Evolutionary conservation across 2,888 invertebrate genomes (phyloP), one percentile per base, ranked within the genome.

Genomic region (Synanthedon formicaeformis): DNA sequence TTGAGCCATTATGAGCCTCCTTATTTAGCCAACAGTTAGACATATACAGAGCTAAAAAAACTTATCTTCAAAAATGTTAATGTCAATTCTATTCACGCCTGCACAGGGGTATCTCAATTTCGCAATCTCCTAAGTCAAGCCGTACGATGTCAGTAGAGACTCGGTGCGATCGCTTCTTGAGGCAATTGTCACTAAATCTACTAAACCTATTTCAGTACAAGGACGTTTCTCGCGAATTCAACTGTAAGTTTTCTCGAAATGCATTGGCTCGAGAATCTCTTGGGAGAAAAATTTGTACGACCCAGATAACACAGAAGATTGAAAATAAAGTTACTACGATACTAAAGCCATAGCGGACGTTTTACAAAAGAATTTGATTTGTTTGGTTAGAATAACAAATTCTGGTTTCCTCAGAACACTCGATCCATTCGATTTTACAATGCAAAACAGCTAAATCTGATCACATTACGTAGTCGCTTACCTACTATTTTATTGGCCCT

Each of bases 301-400:
- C 45, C 45, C 45, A 45, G 45, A 45, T 45, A 34, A 45, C 45
- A 45, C 45, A 45, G 45, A 51, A 48, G 55, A 59, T 58, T 56
- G 57, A 58, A 64, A 64, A 61, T 62, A 59, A 57, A 60, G 57
- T 61, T 60, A 61, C 61, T 60, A 61, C 61, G 60, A 64, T 65
- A 60, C 60, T 53, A 64, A 59, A 53, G 58, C 52, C 56, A 55
- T 59, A 57, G 55, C 56, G 55, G 58, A 52, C 50, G 55, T 51
- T 50, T 56, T 58, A 64, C 69, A 66, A 65, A 65, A 60, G 57
- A 56, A 59, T 59, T 67, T 64, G 66, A 67, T 70, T 70, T 66
- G 63, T 60, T 64, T 63, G 58, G 58, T 64, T 60, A 59, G 52
- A 51, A 52, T 56, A 57, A 57, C 54, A 54, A 51, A 52, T 51